These are phyloP conservation scores for Scaptomyza pallida DNA, from an alignment of 1,140 invertebrate species.

Conservation along the genomic window DNA sequence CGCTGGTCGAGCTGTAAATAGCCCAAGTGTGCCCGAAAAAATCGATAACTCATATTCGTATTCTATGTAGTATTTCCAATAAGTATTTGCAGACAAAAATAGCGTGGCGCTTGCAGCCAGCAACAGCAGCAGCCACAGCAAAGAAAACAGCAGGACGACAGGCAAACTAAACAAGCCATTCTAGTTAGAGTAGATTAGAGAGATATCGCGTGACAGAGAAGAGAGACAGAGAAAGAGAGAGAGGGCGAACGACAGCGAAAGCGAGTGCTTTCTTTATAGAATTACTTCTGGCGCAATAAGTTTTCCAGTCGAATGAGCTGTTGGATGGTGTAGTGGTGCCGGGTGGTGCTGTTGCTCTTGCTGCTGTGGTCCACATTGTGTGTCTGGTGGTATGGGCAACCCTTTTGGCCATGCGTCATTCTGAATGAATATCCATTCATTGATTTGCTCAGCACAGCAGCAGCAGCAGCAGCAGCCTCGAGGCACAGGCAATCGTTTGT, in stretches of 20 bases:
- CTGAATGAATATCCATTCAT: conserved; percentile 60
- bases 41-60: conserved; percentile 55
- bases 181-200: background rate
- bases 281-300: conserved; percentile 81
- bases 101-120: conserved; percentile 49
- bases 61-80: conserved; percentile 53
- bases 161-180: conserved; percentile 19
- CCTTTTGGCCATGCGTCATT: conserved; percentile 29
- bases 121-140: conserved; percentile 18
- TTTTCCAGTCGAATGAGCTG: conserved; percentile 76
- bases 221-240: conserved; percentile 11
- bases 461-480: conserved; percentile 9
- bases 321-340: conserved; percentile 65
- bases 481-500: conserved; percentile 3
- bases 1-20: conserved; percentile 74
- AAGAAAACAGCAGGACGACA: conserved; percentile 29
- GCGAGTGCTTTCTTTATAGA: conserved; percentile 75
- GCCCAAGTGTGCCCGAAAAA: conserved; percentile 42
- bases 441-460: conserved; percentile 60
- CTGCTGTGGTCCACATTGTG: background rate
- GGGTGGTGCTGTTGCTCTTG: conserved; percentile 23
- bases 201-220: conserved; percentile 2
- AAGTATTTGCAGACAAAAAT: conserved; percentile 64
- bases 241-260: too few relatives aligned
- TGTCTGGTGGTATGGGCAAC: conserved; percentile 16